Base-by-base conservation (phyloP, 1,140 invertebrate species). In the Paralvinella palmiformis region DNA sequence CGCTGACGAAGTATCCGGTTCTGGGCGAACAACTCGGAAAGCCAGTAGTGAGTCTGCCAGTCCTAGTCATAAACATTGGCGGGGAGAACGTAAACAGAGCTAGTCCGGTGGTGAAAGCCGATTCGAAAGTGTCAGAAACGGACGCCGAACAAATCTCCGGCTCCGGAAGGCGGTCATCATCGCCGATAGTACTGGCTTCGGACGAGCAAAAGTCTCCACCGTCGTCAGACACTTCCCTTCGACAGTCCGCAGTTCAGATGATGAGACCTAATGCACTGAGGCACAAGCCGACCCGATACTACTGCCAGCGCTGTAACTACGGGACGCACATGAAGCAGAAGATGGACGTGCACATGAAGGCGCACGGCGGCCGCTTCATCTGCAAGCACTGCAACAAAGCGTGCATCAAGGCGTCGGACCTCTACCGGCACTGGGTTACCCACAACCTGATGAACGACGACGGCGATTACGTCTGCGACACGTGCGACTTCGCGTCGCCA, bases 381-480 rank as follows among this genome's bases (percentile, higher is more conserved):
- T 62, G 60, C 20, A 62, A 62, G 32, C 24, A 24, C 7, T 62
- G 60, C 48, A 50, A 62, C 41, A 62, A 62, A 33, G 60, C 60
- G 13, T 62, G 44, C 45, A 62, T 62, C 20, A 62, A 62, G 24
- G 29, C 48, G 24, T 62, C 60, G 3, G 60, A 62, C 32, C 60
- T 62, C n/a, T 32, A 27, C 10, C 37, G 60, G 3, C 60, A 62
- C 36, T 62, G 60, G 60, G 35, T 62, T 7, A 62, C 60, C 22
- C 60, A 62, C 48, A 31, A 24, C 5, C 22, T 57, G 15, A 50
- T 33, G 17, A 36, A 17, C 15, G 24, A 24, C 15, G 27, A 62
- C 10, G 48, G 48, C 29, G n/a, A 52, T 13, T 50, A 50, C 10
- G 35, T 20, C n/a, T 62, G 60, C 48, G 60, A 62, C 48, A 29